Evolutionary conservation across 2,113 vertebrate species (phyloP).

Genomic region (Ceyx margarethae): DNA sequence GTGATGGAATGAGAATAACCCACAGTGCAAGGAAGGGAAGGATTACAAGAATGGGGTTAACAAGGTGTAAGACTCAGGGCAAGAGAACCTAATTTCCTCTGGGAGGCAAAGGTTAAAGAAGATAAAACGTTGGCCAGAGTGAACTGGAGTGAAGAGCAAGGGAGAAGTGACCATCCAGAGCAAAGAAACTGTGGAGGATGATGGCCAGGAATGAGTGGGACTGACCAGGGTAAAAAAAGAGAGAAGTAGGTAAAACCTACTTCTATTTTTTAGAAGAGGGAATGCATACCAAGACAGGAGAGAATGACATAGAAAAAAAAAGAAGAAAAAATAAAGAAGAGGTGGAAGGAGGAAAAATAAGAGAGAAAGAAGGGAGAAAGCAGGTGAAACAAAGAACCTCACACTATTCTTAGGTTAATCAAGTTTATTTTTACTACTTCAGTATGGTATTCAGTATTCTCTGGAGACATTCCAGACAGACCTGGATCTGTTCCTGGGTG

Average conservation of each 20-base stretch:
- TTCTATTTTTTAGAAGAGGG: background rate
- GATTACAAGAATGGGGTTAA: background rate
- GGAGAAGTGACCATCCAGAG: background rate
- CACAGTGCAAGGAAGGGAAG: background rate
- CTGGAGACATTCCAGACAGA: no score
- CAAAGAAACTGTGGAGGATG: background rate
- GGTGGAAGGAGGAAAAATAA: background rate
- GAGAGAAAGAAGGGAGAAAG: background rate
- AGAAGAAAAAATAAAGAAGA: background rate
- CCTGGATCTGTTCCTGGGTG: no score
- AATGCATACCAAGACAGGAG: background rate
- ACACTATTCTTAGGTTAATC: background rate
- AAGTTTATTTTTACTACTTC: conserved; percentile 18
- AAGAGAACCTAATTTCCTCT: background rate
- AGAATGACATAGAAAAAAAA: background rate
- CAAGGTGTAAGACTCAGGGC: background rate
- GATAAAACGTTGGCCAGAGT: background rate
- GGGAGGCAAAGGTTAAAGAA: background rate
- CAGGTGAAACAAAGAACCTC: conserved; percentile 15
- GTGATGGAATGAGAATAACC: background rate
- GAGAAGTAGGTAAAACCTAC: background rate
- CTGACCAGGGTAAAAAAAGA: background rate
- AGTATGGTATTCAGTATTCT: background rate
- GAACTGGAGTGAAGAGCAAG: background rate
- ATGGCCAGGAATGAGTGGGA: background rate